Conservation (phyloP, 53 echinoderm and acorn worm genomes). For the Temnopleurus reevesii region DNA sequence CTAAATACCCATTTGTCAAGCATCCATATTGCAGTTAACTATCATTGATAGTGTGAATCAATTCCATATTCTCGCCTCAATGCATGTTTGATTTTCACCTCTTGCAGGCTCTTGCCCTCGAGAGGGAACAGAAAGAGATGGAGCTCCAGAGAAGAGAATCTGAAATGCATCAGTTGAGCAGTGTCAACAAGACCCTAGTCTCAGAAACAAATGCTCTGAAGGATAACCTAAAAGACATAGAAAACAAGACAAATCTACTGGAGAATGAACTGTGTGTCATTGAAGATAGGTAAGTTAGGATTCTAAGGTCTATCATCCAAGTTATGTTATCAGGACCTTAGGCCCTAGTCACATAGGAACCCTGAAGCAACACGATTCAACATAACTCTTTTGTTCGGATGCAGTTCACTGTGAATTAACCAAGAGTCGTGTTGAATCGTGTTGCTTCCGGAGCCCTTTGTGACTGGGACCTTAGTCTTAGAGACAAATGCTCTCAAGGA, state of each 20-base stretch:
- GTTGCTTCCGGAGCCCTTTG: too few relatives aligned
- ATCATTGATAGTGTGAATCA: too few relatives aligned
- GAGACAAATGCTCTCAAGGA: constrained; percentile 68
- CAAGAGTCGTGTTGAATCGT: too few relatives aligned
- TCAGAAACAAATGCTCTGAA: constrained; percentile 75
- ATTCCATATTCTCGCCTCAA: too few relatives aligned
- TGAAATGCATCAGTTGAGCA: constrained; percentile 40
- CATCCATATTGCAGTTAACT: too few relatives aligned
- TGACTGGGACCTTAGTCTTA: too few relatives aligned
- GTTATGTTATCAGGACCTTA: constrained; percentile 66
- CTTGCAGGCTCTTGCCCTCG: constrained; percentile 65
- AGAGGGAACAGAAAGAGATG: constrained; percentile 73
- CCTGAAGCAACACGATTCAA: too few relatives aligned
- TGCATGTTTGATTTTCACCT: too few relatives aligned
- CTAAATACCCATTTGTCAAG: too few relatives aligned
- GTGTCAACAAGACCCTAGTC: constrained; percentile 77
- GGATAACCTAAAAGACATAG: constrained; percentile 78
- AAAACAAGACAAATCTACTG: constrained; percentile 73
- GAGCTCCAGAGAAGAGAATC: constrained; percentile 59
- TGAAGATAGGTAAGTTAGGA: constrained; percentile 68
- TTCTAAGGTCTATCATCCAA: neutral
- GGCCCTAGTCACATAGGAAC: too few relatives aligned
- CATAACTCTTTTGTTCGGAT: too few relatives aligned
- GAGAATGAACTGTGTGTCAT: constrained; percentile 74
- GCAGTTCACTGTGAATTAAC: too few relatives aligned